phyloP scores from a whole-genome alignment of 2,888 invertebrate genomes.

The Elysia crispata region DNA sequence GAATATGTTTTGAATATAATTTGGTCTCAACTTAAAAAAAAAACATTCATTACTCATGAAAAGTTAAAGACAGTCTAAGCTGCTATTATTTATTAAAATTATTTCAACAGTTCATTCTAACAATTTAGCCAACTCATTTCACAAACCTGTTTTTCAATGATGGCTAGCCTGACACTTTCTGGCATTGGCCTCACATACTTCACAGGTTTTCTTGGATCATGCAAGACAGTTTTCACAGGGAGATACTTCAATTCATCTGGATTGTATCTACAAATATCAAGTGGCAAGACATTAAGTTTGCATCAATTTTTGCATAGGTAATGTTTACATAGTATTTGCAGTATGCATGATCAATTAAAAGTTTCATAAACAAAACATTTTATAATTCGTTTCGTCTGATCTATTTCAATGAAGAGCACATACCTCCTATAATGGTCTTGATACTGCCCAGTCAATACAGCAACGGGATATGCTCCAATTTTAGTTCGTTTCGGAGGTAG shows the following conservation, averaged over 20 bases:
- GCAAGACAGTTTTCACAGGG: constrained; percentile 93
- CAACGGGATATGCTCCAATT: constrained; percentile 89
- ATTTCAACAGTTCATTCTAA: too few species aligned
- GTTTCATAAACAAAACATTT: too few species aligned
- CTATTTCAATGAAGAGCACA: neutral
- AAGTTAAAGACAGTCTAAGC: too few species aligned
- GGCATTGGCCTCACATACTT: constrained; percentile 41
- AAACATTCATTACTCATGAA: too few species aligned
- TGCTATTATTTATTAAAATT: too few species aligned
- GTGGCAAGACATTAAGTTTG: too few species aligned
- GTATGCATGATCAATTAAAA: too few species aligned
- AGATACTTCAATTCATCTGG: constrained; percentile 92
- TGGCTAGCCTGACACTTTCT: constrained; percentile 63
- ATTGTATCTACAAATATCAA: constrained; percentile 84
- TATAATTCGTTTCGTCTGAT: too few species aligned
- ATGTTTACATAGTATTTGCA: too few species aligned
- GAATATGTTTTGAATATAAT: too few species aligned
- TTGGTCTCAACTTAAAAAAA: too few species aligned
- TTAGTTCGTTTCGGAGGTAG: constrained; percentile 71
- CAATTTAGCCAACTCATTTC: too few species aligned
- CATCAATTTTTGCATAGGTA: constrained; percentile 79
- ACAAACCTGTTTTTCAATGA: constrained; percentile 54
- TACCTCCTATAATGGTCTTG: constrained; percentile 81
- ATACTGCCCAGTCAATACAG: constrained; percentile 97
- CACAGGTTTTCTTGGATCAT: constrained; percentile 78